These are phyloP conservation scores for Drosophila arawakana DNA, from an alignment of 1,140 invertebrate species.

Conservation along the genomic window DNA sequence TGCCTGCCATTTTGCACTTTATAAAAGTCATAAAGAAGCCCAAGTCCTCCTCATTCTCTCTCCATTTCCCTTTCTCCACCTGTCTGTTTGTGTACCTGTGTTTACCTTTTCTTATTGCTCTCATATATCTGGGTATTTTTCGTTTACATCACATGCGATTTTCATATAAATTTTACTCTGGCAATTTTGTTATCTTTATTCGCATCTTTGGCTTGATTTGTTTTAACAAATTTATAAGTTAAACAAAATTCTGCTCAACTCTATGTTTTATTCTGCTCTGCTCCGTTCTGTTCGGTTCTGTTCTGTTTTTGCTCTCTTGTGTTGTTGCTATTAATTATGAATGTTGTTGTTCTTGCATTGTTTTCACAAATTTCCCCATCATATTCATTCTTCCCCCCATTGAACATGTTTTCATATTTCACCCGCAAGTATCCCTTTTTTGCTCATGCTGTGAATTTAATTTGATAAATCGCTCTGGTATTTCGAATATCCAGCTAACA, in stretches of 20 bases:
- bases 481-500: conserved; percentile 19
- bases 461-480: conserved; percentile 32
- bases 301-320: conserved; percentile 7
- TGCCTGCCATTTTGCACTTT: conserved; percentile 27
- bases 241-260: conserved; percentile 48
- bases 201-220: conserved; percentile 46
- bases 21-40: conserved; percentile 25
- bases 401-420: conserved; percentile 18
- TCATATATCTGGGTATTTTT: conserved; percentile 23
- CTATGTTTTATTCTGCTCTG: too few relatives aligned
- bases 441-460: conserved; percentile 35
- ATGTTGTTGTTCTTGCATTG: conserved; percentile 45
- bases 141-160: not conserved
- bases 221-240: conserved; percentile 66
- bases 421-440: conserved; percentile 15
- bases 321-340: conserved; percentile 59
- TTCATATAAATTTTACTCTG: conserved; percentile 32
- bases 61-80: not conserved
- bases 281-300: too few relatives aligned
- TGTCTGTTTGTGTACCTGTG: not conserved
- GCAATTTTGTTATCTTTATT: conserved; percentile 45
- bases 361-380: conserved; percentile 14
- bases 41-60: not conserved
- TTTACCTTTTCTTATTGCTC: conserved; percentile 46
- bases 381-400: too few relatives aligned